A percentile compares a stretch with the other conserved stretches of the same genome.
phyloP scores from a whole-genome alignment of 2,888 invertebrate genomes.

The Papilio elwesi region DNA sequence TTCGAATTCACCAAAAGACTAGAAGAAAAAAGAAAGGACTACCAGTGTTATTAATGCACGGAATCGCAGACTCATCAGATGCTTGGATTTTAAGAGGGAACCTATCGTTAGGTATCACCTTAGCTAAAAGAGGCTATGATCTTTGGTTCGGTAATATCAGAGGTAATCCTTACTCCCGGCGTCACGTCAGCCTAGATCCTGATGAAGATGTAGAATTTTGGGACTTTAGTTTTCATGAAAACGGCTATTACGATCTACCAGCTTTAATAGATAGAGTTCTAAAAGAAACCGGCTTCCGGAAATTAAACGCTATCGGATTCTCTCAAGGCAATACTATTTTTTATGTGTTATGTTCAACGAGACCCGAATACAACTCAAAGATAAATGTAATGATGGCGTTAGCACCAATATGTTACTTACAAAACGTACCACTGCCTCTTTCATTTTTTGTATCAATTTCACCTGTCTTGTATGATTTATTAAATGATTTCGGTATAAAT shows the following conservation, averaged over 20 bases:
- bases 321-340: conserved; percentile 87
- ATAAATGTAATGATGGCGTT: conserved; percentile 77
- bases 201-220: conserved; percentile 72
- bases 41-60: conserved; percentile 67
- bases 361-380: conserved; percentile 85
- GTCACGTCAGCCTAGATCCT: conserved; percentile 77
- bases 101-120: conserved; percentile 59
- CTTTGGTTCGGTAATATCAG: conserved; percentile 76
- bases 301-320: conserved; percentile 88
- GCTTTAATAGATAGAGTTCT: conserved; percentile 79
- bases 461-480: conserved; percentile 31
- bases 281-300: conserved; percentile 72
- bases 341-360: conserved; percentile 80
- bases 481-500: conserved; percentile 32
- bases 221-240: conserved; percentile 87
- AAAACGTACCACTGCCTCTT: conserved; percentile 44
- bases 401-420: conserved; percentile 58
- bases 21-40: conserved; percentile 45
- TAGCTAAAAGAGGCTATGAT: conserved; percentile 83
- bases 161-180: conserved; percentile 85
- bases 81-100: conserved; percentile 63
- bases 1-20: conserved; percentile 48
- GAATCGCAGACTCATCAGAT: conserved; percentile 63
- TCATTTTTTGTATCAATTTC: conserved; percentile 20
- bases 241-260: conserved; percentile 88